Evolutionary conservation across 2,797 vertebrate species (phyloP).

Genomic region (Xerus rutilus): DNA sequence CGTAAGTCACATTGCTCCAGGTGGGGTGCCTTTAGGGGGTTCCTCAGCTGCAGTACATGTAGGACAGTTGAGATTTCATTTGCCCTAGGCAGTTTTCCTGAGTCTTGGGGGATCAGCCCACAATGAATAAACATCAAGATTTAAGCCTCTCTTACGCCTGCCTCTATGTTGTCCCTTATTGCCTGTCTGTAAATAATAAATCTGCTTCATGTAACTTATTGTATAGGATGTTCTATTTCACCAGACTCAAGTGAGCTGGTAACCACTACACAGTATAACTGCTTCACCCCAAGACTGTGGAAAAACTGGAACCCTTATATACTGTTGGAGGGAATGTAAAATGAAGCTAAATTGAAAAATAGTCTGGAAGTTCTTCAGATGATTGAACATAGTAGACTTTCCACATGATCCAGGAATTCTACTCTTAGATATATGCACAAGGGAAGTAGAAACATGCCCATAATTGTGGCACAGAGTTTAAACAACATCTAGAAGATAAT

Average conservation of each 20-base stretch:
- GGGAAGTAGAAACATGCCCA: neutral
- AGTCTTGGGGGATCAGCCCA: too few species aligned
- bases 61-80: neutral
- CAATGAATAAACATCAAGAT: neutral
- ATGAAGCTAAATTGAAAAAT: too few species aligned
- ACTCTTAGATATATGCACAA: neutral
- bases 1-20: neutral
- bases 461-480: neutral
- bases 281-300: neutral
- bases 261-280: neutral
- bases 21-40: neutral
- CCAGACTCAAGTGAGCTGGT: neutral
- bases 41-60: neutral
- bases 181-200: neutral
- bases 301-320: too few species aligned
- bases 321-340: too few species aligned
- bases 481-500: neutral
- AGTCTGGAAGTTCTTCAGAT: constrained; percentile 16
- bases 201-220: neutral
- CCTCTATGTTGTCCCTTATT: neutral
- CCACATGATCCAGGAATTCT: neutral
- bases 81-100: neutral
- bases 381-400: neutral
- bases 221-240: neutral
- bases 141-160: neutral